phyloP scores from a whole-genome alignment of 2,113 vertebrate genomes.

The Dermatemys mawii region DNA sequence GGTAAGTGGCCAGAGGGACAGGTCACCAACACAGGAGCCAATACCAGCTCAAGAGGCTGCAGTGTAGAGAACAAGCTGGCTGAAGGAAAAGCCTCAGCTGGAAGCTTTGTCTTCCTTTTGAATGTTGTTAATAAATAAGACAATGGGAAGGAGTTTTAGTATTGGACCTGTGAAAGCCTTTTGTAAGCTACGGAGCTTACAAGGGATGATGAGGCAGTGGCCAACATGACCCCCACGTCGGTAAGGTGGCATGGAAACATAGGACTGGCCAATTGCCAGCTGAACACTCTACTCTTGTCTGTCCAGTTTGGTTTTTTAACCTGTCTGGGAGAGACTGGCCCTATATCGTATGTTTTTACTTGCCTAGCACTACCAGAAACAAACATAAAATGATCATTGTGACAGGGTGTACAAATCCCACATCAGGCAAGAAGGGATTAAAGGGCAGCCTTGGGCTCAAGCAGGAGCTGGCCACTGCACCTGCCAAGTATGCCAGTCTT shows the following conservation, averaged over 20 bases:
- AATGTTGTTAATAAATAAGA: not conserved
- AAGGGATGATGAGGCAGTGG: not conserved
- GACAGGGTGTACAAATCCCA: not conserved
- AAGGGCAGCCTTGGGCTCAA: not conserved
- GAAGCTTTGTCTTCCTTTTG: not conserved
- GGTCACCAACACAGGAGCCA: not conserved
- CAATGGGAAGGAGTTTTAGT: not conserved
- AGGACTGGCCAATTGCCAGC: not conserved
- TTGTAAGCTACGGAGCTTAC: not conserved
- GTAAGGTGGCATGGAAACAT: not conserved
- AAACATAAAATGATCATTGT: not conserved
- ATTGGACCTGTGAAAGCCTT: not conserved
- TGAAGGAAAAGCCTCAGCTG: not conserved
- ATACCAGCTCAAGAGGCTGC: not conserved
- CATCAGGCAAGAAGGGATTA: not conserved
- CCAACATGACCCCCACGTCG: not conserved
- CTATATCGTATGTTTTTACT: not conserved
- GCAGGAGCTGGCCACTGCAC: too few species aligned
- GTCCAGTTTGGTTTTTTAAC: not conserved
- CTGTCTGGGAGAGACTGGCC: not conserved
- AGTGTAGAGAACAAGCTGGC: not conserved
- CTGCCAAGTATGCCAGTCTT: not conserved
- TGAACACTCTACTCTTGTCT: not conserved
- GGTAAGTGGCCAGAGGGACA: not conserved
- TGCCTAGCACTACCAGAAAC: not conserved